Conservation (phyloP, 1,140 invertebrate species). For the Cydia amplana region DNA sequence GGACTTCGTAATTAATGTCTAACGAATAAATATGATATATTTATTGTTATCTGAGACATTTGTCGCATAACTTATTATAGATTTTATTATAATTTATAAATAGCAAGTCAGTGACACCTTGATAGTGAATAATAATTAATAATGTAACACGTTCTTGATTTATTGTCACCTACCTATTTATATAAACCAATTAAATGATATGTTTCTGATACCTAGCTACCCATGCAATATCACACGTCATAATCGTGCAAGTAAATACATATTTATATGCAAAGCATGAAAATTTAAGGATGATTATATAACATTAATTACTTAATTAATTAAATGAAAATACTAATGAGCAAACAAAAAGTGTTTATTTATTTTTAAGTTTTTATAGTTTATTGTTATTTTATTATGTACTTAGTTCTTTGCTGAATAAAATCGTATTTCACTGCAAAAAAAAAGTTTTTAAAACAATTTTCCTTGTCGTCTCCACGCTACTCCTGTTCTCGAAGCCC, state of each 20-base stretch:
- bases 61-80: background rate
- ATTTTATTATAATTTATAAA: background rate
- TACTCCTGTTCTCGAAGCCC: conserved; percentile 43
- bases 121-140: background rate
- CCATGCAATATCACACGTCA: background rate
- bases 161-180: background rate
- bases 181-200: background rate
- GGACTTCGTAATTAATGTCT: no score
- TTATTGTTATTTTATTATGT: no score
- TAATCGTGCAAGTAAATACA: background rate
- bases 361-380: no score
- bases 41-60: background rate
- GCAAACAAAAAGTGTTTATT: background rate
- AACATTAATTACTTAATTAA: no score
- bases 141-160: background rate
- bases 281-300: no score
- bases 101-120: conserved; percentile 1
- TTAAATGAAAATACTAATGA: no score
- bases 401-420: no score
- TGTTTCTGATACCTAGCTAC: background rate
- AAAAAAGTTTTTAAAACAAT: no score
- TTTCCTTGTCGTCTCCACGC: conserved; percentile 27
- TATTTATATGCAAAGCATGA: background rate
- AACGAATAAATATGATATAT: no score
- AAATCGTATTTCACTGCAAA: no score